phyloP scores from a whole-genome alignment of 2,797 vertebrate species.

The Pipistrellus nathusii region DNA sequence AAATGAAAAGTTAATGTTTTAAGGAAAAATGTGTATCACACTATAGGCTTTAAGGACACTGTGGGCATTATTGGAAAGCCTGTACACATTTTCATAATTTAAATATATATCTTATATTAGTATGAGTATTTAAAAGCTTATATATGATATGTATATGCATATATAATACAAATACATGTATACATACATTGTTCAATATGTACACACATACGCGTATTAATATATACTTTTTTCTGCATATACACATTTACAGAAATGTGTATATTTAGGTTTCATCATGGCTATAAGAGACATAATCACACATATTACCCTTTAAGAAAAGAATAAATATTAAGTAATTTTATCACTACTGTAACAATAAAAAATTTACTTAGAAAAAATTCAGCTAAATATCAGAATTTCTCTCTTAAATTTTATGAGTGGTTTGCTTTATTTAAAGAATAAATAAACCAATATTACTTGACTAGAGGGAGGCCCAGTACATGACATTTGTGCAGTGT shows the following conservation, averaged over 20 bases:
- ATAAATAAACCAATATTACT: not conserved
- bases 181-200: not conserved
- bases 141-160: not conserved
- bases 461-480: not conserved
- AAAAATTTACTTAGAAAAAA: slow-evolving; percentile 25
- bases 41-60: not conserved
- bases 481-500: too few species aligned
- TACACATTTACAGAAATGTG: fast-evolving
- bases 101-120: not conserved
- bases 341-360: not conserved
- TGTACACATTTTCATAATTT: not conserved
- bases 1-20: not conserved
- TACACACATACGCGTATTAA: not conserved
- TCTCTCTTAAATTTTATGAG: slow-evolving; percentile 10
- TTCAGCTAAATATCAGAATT: not conserved
- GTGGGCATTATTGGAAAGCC: not conserved
- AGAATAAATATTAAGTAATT: slow-evolving; percentile 26
- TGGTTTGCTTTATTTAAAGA: slow-evolving; percentile 40
- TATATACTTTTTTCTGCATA: not conserved
- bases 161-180: not conserved
- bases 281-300: not conserved
- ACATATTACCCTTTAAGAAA: not conserved
- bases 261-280: slow-evolving; percentile 5
- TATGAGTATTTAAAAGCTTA: not conserved
- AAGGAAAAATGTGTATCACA: not conserved